Evolutionary conservation across 2,888 invertebrate species (phyloP).

Genomic region (Polydrusus pterygomalis): DNA sequence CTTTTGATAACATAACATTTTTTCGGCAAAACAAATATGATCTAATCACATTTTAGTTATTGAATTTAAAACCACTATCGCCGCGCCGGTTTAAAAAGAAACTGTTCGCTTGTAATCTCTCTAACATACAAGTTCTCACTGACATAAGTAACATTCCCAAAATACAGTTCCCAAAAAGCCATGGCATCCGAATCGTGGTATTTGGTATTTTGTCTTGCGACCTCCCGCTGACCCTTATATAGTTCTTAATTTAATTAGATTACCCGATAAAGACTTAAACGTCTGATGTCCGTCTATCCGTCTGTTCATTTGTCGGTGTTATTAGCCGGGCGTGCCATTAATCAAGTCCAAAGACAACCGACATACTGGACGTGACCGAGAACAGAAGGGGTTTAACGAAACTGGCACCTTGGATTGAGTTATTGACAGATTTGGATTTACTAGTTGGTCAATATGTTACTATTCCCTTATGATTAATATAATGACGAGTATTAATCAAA

Average conservation of each 20-base stretch:
- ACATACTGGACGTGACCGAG: slow-evolving; percentile 69
- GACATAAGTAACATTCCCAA: slow-evolving; percentile 48
- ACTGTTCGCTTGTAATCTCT: slow-evolving; percentile 14
- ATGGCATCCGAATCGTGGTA: slow-evolving; percentile 40
- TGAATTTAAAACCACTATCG: neutral
- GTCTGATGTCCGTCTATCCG: slow-evolving; percentile 48
- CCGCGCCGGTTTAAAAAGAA: neutral
- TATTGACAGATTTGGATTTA: slow-evolving; percentile 27
- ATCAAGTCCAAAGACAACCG: slow-evolving; percentile 70
- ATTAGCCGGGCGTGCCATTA: slow-evolving; percentile 69
- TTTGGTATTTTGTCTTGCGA: slow-evolving; percentile 48
- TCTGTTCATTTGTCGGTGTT: slow-evolving; percentile 61
- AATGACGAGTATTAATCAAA: neutral
- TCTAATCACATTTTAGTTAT: neutral
- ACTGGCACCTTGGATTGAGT: slow-evolving; percentile 22
- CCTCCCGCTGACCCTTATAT: slow-evolving; percentile 45
- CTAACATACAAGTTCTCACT: slow-evolving; percentile 38
- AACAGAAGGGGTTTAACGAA: slow-evolving; percentile 41
- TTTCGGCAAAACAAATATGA: too few relatives aligned
- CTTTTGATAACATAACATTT: too few relatives aligned
- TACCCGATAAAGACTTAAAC: slow-evolving; percentile 48
- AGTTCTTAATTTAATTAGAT: slow-evolving; percentile 54
- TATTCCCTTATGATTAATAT: neutral
- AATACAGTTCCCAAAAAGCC: slow-evolving; percentile 38
- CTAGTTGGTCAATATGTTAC: neutral